A percentile compares a stretch with the other conserved stretches of the same genome.
phyloP scores from a whole-genome alignment of 1,140 invertebrate species.

The Zaprionus tsacasi region DNA sequence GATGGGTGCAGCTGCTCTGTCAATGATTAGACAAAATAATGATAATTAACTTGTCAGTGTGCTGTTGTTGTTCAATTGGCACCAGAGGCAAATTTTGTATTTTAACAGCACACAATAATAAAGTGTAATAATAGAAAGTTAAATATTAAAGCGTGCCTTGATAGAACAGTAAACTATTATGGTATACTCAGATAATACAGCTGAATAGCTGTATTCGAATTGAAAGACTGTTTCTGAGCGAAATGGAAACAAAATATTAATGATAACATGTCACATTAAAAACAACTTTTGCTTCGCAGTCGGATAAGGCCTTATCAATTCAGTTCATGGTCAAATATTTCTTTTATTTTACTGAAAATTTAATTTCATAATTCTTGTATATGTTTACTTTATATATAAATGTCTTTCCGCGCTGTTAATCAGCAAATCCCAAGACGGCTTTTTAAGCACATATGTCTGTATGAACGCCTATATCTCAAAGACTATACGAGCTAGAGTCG shows the following conservation, averaged over 20 bases:
- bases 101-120: conserved; percentile 7
- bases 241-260: background rate
- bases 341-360: background rate
- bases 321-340: background rate
- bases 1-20: too few relatives aligned
- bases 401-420: background rate
- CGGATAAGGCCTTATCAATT: background rate
- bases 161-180: background rate
- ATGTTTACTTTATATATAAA: background rate
- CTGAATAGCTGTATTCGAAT: background rate
- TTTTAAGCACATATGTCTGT: too few relatives aligned
- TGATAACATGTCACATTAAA: background rate
- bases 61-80: conserved; percentile 32
- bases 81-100: conserved; percentile 34
- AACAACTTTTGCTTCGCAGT: background rate
- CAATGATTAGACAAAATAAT: conserved; percentile 50
- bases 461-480: background rate
- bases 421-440: background rate
- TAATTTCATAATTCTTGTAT: background rate
- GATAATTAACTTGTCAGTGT: conserved; percentile 52
- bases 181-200: background rate
- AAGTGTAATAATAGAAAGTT: conserved; percentile 18
- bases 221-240: background rate
- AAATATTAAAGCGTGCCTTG: conserved; percentile 5
- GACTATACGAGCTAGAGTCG: too few relatives aligned